These are phyloP conservation scores for Archaeoteleia sp. DNA, from an alignment of 2,888 invertebrate genomes.

Conservation along the genomic window DNA sequence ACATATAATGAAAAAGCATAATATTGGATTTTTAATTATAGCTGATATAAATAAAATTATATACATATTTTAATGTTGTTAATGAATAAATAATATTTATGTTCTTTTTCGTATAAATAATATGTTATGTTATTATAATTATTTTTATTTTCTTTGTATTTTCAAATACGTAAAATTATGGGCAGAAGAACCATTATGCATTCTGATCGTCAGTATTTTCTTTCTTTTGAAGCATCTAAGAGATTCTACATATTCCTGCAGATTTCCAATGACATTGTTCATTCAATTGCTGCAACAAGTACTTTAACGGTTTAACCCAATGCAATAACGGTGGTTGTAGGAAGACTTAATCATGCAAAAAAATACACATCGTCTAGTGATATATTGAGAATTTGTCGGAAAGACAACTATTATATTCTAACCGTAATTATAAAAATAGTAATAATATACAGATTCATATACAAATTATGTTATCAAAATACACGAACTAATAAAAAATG, in stretches of 20 bases:
- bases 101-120: too few relatives aligned
- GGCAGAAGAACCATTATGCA: conserved; percentile 17
- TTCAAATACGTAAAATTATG: conserved; percentile 16
- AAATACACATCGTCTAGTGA: conserved; percentile 7
- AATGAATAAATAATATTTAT: too few relatives aligned
- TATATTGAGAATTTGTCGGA: conserved; percentile 10
- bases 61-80: too few relatives aligned
- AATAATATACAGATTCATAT: too few relatives aligned
- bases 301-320: conserved; percentile 40
- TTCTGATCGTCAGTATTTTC: conserved; percentile 43
- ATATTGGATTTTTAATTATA: too few relatives aligned
- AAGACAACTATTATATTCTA: background rate
- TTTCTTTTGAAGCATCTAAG: conserved; percentile 22
- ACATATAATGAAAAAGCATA: too few relatives aligned
- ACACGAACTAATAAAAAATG: too few relatives aligned
- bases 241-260: conserved; percentile 36
- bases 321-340: conserved; percentile 39
- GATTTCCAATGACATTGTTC: conserved; percentile 47
- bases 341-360: conserved; percentile 18
- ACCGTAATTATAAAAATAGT: too few relatives aligned
- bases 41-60: too few relatives aligned
- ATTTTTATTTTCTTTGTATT: conserved; percentile 13
- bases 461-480: too few relatives aligned
- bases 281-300: conserved; percentile 48
- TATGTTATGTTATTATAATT: conserved; percentile 1